Evolutionary conservation across 1,140 invertebrate genomes (phyloP), one percentile per base, ranked within the genome.

Genomic region (Drosophila nikananu): DNA sequence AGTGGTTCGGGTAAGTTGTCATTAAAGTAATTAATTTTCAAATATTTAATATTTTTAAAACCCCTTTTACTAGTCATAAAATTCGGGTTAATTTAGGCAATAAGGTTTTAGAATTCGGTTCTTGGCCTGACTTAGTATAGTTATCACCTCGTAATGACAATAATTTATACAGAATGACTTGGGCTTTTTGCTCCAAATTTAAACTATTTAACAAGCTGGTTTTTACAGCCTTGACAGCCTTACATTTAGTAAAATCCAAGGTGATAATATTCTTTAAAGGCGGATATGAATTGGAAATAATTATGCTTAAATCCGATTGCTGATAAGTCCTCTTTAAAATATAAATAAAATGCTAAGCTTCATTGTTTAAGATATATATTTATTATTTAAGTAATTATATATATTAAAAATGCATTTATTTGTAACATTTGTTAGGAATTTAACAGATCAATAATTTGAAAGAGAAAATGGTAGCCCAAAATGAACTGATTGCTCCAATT

Each of bases 1-100:
- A 96, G 71, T 94, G 94, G 92, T 97, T 96, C 80, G 94, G 84
- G 84, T 87, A 48, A 72, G 84, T 44, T 2, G 5, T 35, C 32
- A 35, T 35, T 30, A 42, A 23, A 5, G n/a, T 59, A 61, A 35
- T 27, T 52, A 21, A 6, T 54, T 30, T 76, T 3, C 23, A 19
- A 23, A 15, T 21, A 32, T 32, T 54, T 4, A 15, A 15, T 35
- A 21, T 32, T 21, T 19, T 7, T 0, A 32, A 15, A 8, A 5
- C 3, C 1, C 1, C 1, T n/a, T 12, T 30, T 3, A 7, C 4
- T 3, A 15, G 0, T 15, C 2, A 8, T 19, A 0, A 3, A 52
- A 32, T 15, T 13, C 0, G 3, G 1, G 32, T 5, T 32, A 15
- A 21, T 8, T 32, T 13, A 5, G 8, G 9, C 12, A 0, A 7